A percentile compares a stretch with the other conserved stretches of the same genome.
These are phyloP conservation scores for Phoebastria nigripes DNA, from an alignment of 2,797 vertebrate genomes.

Conservation along the genomic window DNA sequence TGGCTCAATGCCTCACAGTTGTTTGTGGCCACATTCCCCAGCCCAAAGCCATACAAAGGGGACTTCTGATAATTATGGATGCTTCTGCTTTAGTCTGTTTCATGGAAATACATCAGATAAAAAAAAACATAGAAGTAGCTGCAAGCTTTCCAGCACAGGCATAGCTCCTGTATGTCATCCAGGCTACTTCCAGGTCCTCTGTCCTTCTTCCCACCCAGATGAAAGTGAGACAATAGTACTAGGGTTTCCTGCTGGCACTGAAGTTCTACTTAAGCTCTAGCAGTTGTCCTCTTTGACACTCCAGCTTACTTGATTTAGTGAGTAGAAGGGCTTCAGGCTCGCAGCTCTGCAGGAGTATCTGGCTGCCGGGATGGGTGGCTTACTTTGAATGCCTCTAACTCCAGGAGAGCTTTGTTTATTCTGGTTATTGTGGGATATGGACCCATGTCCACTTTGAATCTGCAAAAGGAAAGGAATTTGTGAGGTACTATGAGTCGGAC, in stretches of 20 bases:
- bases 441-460: conserved; percentile 88
- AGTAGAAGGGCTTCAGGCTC: conserved; percentile 59
- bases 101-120: not conserved
- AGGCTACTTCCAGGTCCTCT: not conserved
- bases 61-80: not conserved
- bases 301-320: not conserved
- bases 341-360: conserved; percentile 87
- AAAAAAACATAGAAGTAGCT: not conserved
- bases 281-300: not conserved
- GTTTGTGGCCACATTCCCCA: not conserved
- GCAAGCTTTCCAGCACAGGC: not conserved
- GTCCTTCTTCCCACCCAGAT: not conserved
- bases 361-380: conserved; percentile 89
- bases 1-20: not conserved
- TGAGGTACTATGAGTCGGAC: not conserved
- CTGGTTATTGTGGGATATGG: conserved; percentile 85
- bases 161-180: not conserved
- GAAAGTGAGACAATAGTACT: not conserved
- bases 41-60: not conserved
- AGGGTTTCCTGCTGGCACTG: not conserved
- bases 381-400: conserved; percentile 87
- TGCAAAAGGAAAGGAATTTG: conserved; percentile 57
- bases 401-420: conserved; percentile 85
- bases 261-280: not conserved
- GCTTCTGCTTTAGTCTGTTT: conserved; percentile 33